phyloP scores from a whole-genome alignment of 2,113 vertebrate species.

The Chunga burmeisteri region DNA sequence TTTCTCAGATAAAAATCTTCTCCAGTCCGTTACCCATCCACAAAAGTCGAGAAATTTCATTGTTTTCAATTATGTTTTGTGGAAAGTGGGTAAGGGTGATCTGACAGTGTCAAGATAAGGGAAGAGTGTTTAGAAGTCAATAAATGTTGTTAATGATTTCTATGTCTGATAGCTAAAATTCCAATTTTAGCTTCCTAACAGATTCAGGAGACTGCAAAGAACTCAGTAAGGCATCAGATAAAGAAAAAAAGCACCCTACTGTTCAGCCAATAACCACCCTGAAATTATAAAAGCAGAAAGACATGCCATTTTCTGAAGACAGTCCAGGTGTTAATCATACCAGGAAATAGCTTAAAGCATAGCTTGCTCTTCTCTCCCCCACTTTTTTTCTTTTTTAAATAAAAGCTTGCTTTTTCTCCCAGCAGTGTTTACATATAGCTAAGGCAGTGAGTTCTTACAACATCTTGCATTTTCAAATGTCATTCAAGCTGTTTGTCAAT shows the following conservation, averaged over 20 bases:
- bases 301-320: not conserved
- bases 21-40: not conserved
- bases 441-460: not conserved
- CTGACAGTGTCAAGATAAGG: not conserved
- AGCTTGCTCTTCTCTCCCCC: not conserved
- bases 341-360: not conserved
- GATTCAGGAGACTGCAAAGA: not conserved
- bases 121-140: slow-evolving; percentile 37
- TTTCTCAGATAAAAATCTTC: not conserved
- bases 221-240: not conserved
- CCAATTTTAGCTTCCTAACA: slow-evolving; percentile 15
- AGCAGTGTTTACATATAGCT: not conserved
- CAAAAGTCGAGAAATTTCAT: slow-evolving; percentile 2
- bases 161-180: slow-evolving; percentile 24
- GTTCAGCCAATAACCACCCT: not conserved
- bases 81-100: not conserved
- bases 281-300: not conserved
- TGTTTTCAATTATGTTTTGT: slow-evolving; percentile 37
- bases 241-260: not conserved
- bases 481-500: slow-evolving; percentile 13
- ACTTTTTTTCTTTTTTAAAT: not conserved
- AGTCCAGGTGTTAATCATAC: not conserved
- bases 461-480: not conserved
- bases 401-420: not conserved
- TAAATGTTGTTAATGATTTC: slow-evolving; percentile 39